Evolutionary conservation across 23 tunicate species (phyloP), one percentile per base, ranked within the genome.

Genomic region (Oikopleura dioica): DNA sequence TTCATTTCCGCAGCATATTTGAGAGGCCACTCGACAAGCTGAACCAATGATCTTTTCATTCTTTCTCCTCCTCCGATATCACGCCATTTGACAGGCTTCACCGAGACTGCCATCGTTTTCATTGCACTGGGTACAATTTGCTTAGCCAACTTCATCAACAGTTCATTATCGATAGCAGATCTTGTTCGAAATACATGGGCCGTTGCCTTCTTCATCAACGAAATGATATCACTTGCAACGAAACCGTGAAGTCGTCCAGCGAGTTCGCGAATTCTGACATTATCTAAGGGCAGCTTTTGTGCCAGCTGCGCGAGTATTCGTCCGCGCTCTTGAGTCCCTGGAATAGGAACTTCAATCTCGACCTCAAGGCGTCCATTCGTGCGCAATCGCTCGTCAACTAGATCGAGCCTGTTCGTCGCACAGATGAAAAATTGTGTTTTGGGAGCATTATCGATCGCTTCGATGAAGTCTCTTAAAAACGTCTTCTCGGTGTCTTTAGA

Each of bases 11-110:
- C 82, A 0, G 99, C 86, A 55, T 94, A 78, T 51, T 86, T 86
- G 76, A 94, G 75, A 24, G 99, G 99, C 88, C 89, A 83, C 79
- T 94, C 99, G 38, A 94, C 79, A 33, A 85, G 77, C 36, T 86
- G 95, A 77, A 77, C 75, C 31, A 94, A 76, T 72, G 83, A 83
- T 79, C 81, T 76, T 72, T 86, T 23, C 2, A 63, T 63, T 16
- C 72, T 24, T 2, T 63, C 72, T 12, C 72, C 30, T 24, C 72
- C 72, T 2, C 72, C 72, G 26, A 63, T 63, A 63, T 63, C 72
- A 2, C 4, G 2, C 72, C 72, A 63, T 16, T 16, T 16, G 29
- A 63, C 72, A 2, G 29, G 16, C 26, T 63, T 23, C 16, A 63
- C 72, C 30, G 30, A 24, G 26, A 63, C 72, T 2, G 72, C 16